Evolutionary conservation across 35 echinoderm and acorn worm genomes (phyloP), one percentile per base, ranked within the genome.

Genomic region (Patiria miniata): DNA sequence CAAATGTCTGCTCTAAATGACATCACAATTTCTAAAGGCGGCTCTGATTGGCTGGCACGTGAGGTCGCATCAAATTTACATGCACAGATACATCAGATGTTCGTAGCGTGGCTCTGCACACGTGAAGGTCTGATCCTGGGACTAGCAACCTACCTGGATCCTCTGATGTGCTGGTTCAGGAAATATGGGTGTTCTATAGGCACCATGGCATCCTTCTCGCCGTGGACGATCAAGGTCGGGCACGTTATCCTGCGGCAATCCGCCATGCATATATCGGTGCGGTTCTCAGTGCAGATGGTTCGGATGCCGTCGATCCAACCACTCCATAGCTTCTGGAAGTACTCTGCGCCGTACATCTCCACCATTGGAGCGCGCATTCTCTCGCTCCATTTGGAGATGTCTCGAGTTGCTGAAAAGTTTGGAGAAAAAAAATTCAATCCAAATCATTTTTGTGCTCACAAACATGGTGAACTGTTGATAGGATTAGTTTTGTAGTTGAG

Each of bases 171-270:
- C 33, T 82, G 56, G 18, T 89, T 83, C 38, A 99, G 34, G 84
- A 68, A 92, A 37, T 85, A 60, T 7, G 96, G 96, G 40, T 99
- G 96, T 40, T 95, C 87, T 53, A 51, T 16, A 8, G 81, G 81
- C 34, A 99, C 96, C 96, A 99, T 92, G 42, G 89, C 69, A 60
- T 99, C 96, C 36, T 92, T 81, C 12, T 99, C 92, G 6, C 96
- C 96, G 68, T 99, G 96, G 39, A 99, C 28, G 30, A 99, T 92
- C 19, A 99, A 59, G 1, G 96, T 99, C 8, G 96, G 96, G 81
- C 87, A 89, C 30, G 58, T 61, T 1, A 95, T 95, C 39, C 84
- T 23, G 18, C 42, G 23, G 15, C 81, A 79, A 10, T 95, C 85
- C 18, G 22, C 55, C n/a, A 83, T 92, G 59, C 92, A 95, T 0